These are phyloP conservation scores for Cristatella mucedo DNA, from an alignment of 2,888 invertebrate species.

Conservation along the genomic window DNA sequence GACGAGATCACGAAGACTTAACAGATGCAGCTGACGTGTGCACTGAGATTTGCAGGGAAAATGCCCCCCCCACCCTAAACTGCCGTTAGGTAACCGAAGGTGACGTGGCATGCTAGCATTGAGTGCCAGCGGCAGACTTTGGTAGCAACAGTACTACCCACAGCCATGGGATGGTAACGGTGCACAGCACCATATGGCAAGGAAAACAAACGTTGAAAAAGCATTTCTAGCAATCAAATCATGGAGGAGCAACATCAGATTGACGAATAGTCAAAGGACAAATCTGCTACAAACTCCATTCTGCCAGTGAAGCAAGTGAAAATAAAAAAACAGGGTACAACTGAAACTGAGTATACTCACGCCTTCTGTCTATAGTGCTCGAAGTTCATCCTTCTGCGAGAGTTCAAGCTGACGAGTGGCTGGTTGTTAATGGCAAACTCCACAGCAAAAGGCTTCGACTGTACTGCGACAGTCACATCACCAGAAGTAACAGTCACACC, in stretches of 20 bases:
- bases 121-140: too few species aligned
- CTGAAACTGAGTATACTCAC: slow-evolving; percentile 30
- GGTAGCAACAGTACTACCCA: too few species aligned
- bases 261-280: too few species aligned
- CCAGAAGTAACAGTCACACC: slow-evolving; percentile 42
- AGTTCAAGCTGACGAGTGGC: slow-evolving; percentile 64
- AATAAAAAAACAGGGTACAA: slow-evolving; percentile 4
- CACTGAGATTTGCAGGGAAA: too few species aligned
- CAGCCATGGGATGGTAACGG: too few species aligned
- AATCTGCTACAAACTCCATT: too few species aligned
- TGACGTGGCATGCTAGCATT: too few species aligned
- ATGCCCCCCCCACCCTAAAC: too few species aligned
- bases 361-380: slow-evolving; percentile 65
- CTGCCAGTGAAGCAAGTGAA: neutral
- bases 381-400: slow-evolving; percentile 69
- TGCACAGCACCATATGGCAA: too few species aligned
- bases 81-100: too few species aligned
- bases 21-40: too few species aligned
- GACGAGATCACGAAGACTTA: too few species aligned
- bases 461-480: slow-evolving; percentile 47
- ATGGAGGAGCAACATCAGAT: slow-evolving; percentile 10
- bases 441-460: slow-evolving; percentile 61
- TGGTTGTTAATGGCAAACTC: slow-evolving; percentile 46
- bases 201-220: slow-evolving; percentile 12
- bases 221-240: slow-evolving; percentile 8